phyloP scores from a whole-genome alignment of 35 echinoderm and acorn worm species.

The Lytechinus variegatus region DNA sequence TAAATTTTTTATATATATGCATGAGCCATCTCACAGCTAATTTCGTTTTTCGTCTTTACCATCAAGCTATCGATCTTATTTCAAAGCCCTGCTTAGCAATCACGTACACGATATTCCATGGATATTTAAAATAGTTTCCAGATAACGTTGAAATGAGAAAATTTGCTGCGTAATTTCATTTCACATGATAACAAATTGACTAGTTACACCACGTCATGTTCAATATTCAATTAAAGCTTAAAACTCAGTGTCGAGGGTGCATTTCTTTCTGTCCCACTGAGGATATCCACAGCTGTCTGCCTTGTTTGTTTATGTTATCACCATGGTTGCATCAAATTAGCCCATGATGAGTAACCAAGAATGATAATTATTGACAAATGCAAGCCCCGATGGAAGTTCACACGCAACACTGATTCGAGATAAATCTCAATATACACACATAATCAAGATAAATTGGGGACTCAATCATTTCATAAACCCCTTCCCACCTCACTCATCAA shows the following conservation, averaged over 20 bases:
- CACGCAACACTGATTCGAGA: neutral
- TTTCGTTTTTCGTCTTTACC: neutral
- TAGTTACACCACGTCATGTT: neutral
- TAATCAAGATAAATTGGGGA: neutral
- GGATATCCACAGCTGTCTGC: neutral
- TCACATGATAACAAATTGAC: slow-evolving; percentile 4
- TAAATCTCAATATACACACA: slow-evolving; percentile 26
- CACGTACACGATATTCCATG: neutral
- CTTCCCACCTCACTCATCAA: slow-evolving; percentile 1
- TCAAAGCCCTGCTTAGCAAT: neutral
- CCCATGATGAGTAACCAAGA: slow-evolving; percentile 31
- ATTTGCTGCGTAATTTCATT: slow-evolving; percentile 13
- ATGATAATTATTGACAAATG: slow-evolving; percentile 48
- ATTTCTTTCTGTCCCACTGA: neutral
- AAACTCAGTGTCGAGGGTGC: neutral
- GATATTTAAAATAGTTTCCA: neutral
- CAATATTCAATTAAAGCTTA: neutral
- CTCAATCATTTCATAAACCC: neutral
- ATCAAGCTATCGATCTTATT: neutral
- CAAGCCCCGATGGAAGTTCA: neutral
- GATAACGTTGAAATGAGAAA: neutral
- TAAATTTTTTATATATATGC: neutral
- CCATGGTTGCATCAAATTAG: slow-evolving; percentile 36
- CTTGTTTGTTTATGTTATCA: slow-evolving; percentile 7
- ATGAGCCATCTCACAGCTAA: neutral